Base-by-base conservation (phyloP, 2,113 vertebrate species). In the Ophthalmolycus amberensis region DNA sequence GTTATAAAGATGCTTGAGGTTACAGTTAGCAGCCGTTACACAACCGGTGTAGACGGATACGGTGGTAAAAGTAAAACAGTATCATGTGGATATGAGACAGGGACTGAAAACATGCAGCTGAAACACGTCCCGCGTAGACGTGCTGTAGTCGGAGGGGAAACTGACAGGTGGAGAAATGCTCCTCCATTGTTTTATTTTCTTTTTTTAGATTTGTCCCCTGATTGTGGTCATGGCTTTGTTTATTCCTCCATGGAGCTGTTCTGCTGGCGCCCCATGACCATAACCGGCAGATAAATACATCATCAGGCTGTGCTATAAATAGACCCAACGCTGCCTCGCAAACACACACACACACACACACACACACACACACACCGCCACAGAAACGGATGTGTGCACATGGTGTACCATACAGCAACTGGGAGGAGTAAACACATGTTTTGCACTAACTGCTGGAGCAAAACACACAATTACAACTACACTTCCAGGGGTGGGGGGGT, bases 241-340 rank as follows among this genome's bases (percentile, higher is more conserved):
- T 86, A 71, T 83, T 73, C 77, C 46, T 68, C 64, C 64, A 16
- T 46, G 42, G 71, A 74, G 40, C 79, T 40, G 69, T 79, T 68
- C 81, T 85, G 71, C 79, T 79, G 71, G 32, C 82, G 70, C 63
- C 60, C 73, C 46, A 56, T 79, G 80, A 80, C 79, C 48, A 69
- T 68, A 82, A 84, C 80, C 29, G 37, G 77, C 87, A 86, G 86
- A 84, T 82, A 85, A 85, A 90, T 82, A 77, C 75, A 82, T 80
- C 78, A 88, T 52, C 79, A 87, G 67, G 58, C 27, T 70, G 37
- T 12, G n/a, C 88, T 92, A 89, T 78, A 93, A 90, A 93, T 92
- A 92, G 81, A 77, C 68, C 32, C 15, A 6, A 18, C 2, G n/a
- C 75, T 85, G 56, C 68, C 50, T 63, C 11, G 38, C 54, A 68